A percentile compares a stretch with the other conserved stretches of the same genome.
Conservation (phyloP, 2,888 invertebrate genomes). For the Cetonia aurata region DNA sequence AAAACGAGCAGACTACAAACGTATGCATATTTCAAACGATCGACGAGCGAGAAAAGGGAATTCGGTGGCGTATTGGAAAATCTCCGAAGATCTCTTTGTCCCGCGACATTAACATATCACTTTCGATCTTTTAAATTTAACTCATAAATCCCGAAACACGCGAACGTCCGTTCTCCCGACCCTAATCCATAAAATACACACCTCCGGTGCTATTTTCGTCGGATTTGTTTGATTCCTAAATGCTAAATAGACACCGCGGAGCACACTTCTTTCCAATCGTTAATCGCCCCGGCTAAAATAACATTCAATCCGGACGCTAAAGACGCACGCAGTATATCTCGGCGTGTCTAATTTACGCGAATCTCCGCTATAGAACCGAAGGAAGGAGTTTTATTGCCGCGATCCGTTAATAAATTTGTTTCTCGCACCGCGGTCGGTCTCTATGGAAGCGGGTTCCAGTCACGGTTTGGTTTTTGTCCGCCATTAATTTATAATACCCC, state of each 20-base stretch:
- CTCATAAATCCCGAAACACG: too few species aligned
- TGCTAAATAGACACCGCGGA: not conserved
- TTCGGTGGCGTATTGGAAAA: too few species aligned
- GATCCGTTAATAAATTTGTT: slow-evolving; percentile 26
- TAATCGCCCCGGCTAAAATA: slow-evolving; percentile 15
- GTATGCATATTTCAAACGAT: too few species aligned
- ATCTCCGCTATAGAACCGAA: slow-evolving; percentile 1
- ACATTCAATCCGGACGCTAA: slow-evolving; percentile 8
- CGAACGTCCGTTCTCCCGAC: not conserved
- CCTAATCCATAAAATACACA: slow-evolving; percentile 3
- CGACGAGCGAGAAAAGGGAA: too few species aligned
- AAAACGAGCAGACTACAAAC: too few species aligned
- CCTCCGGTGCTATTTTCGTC: slow-evolving; percentile 1
- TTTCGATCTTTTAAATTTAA: too few species aligned
- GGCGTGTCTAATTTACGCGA: slow-evolving; percentile 29
- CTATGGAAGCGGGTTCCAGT: slow-evolving; percentile 1
- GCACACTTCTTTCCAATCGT: slow-evolving; percentile 24
- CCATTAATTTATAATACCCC: slow-evolving; percentile 30
- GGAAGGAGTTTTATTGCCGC: slow-evolving; percentile 28
- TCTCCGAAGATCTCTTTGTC: too few species aligned
- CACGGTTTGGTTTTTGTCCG: slow-evolving; percentile 32
- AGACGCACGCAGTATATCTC: not conserved
- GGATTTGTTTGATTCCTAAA: slow-evolving; percentile 1
- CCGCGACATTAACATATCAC: too few species aligned
- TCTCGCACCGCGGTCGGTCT: not conserved